phyloP scores from a whole-genome alignment of 2,797 vertebrate genomes.

The Oryzias dopingdopingensis region DNA sequence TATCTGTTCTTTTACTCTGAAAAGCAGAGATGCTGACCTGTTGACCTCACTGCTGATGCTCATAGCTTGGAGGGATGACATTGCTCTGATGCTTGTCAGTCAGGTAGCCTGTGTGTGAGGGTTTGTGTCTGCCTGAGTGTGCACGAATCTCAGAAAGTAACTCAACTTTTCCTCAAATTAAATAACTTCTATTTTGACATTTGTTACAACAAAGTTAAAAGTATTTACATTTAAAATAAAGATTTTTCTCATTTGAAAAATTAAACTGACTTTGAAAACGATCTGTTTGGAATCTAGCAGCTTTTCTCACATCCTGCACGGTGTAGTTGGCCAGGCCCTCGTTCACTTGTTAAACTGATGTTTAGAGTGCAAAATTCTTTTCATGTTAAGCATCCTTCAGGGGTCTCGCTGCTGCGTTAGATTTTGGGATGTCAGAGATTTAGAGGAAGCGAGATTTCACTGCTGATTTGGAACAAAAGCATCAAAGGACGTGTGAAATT shows the following conservation, averaged over 20 bases:
- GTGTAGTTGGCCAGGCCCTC: slow-evolving; percentile 38
- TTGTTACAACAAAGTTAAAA: no score
- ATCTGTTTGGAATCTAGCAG: slow-evolving; percentile 11
- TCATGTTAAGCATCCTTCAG: slow-evolving; percentile 19
- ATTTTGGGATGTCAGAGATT: slow-evolving; percentile 33
- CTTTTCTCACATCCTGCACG: slow-evolving; percentile 19
- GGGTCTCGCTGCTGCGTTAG: slow-evolving; percentile 21
- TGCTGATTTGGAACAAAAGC: slow-evolving; percentile 40
- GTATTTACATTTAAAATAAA: no score
- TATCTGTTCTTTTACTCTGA: slow-evolving; percentile 10
- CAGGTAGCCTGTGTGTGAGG: slow-evolving; percentile 4
- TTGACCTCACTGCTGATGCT: slow-evolving; percentile 19
- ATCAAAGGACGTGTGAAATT: slow-evolving; percentile 34
- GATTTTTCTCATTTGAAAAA: no score
- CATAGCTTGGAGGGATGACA: slow-evolving; percentile 6
- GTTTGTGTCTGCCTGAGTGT: no score
- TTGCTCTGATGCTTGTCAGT: slow-evolving; percentile 21
- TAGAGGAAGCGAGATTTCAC: slow-evolving; percentile 26
- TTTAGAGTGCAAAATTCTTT: slow-evolving; percentile 28
- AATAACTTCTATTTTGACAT: no score
- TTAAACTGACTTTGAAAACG: neutral
- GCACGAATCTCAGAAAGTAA: no score
- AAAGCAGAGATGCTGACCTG: slow-evolving; percentile 24
- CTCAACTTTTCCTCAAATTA: no score
- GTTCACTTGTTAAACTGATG: slow-evolving; percentile 30